A percentile compares a stretch with the other conserved stretches of the same genome.
Conservation (phyloP, 2,113 vertebrate genomes). For the Stictonetta naevosa region DNA sequence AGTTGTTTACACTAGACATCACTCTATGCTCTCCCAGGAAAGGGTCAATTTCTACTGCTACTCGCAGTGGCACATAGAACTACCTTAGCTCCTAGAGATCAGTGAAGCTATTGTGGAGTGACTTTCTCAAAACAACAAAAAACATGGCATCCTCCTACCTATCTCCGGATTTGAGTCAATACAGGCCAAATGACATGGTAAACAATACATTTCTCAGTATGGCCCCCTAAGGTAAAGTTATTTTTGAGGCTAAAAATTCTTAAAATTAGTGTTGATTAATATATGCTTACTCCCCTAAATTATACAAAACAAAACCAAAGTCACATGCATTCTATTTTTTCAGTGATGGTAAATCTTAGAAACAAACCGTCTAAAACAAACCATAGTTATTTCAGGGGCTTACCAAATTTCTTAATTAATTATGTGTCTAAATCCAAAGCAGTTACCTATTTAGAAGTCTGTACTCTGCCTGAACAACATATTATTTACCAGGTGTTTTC, state of each 20-base stretch:
- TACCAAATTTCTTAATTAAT: background rate
- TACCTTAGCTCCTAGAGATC: background rate
- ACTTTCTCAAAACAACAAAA: background rate
- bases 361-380: too few relatives aligned
- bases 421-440: background rate
- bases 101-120: background rate
- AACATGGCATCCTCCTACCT: background rate
- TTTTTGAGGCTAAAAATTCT: background rate
- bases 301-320: background rate
- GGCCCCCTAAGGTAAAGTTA: background rate
- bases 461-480: too few relatives aligned
- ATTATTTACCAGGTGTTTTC: background rate
- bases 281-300: background rate
- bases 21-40: background rate
- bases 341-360: background rate
- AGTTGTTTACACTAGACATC: background rate
- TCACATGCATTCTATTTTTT: background rate
- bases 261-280: background rate
- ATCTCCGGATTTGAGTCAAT: background rate
- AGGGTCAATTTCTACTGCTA: background rate
- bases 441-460: background rate
- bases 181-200: background rate
- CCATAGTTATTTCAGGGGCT: background rate
- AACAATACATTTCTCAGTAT: background rate
- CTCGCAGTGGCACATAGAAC: background rate